Conservation (phyloP, 2,797 vertebrate genomes). For the Hydrolagus colliei region DNA sequence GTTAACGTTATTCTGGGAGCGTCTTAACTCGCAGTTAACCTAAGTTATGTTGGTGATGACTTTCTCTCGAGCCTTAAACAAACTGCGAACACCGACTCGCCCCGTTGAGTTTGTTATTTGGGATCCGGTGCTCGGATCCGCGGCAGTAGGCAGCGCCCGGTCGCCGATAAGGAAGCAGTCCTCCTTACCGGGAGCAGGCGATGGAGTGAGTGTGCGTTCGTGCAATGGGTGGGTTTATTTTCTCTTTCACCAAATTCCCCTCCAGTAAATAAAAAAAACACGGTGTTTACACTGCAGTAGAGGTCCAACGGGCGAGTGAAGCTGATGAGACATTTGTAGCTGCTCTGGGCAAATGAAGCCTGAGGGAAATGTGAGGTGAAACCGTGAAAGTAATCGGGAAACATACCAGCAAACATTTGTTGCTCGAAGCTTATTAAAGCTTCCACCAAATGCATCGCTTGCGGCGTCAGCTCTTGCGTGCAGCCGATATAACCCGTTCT, state of each 20-base stretch:
- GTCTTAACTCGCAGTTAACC: neutral
- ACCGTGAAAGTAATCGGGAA: neutral
- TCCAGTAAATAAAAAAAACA: neutral
- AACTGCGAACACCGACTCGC: neutral
- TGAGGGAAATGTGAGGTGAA: neutral
- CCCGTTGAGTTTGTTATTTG: neutral
- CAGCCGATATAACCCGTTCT: no score
- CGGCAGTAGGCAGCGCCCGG: no score
- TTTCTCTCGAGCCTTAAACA: neutral
- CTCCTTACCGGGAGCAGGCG: neutral
- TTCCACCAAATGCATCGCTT: neutral
- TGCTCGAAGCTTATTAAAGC: neutral
- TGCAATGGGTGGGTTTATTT: neutral
- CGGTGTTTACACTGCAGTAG: neutral
- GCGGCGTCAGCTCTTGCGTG: no score
- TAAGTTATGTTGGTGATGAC: neutral
- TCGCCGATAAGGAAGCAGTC: neutral
- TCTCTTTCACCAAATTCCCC: neutral
- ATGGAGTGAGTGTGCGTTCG: neutral
- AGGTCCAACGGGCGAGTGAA: neutral
- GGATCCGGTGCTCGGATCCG: neutral
- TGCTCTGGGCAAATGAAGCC: conserved; percentile 22
- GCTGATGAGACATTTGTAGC: conserved; percentile 6
- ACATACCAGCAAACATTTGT: conserved; percentile 12
- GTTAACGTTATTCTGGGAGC: neutral